phyloP scores from a whole-genome alignment of 1,140 invertebrate genomes.

The Oreohelix idahoensis region DNA sequence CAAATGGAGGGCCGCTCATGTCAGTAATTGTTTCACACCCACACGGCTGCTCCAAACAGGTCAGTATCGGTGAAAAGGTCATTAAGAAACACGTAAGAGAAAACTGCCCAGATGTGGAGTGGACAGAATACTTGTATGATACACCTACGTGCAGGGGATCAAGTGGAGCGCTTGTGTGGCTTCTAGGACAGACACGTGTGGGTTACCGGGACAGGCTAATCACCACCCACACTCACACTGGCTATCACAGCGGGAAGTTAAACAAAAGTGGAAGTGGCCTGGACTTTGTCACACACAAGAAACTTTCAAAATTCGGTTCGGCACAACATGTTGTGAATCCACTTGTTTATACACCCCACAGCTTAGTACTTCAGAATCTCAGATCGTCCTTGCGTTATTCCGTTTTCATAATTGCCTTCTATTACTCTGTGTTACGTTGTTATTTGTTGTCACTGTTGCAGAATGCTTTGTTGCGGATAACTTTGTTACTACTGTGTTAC shows the following conservation, averaged over 20 bases:
- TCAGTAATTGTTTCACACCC: neutral
- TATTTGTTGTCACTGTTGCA: no score
- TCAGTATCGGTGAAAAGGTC: neutral
- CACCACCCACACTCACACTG: neutral
- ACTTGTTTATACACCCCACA: no score
- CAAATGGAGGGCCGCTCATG: neutral
- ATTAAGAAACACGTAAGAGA: neutral
- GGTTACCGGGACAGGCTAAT: neutral
- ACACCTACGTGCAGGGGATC: neutral
- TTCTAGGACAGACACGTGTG: neutral
- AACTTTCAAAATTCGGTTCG: no score
- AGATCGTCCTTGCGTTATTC: no score
- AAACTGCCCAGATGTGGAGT: neutral
- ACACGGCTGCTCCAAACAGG: neutral
- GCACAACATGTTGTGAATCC: no score
- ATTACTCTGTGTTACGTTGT: no score
- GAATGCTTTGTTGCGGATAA: no score
- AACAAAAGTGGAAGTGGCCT: neutral
- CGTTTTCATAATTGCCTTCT: no score
- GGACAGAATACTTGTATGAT: slow-evolving; percentile 5
- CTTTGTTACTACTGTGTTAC: no score
- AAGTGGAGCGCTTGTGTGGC: slow-evolving; percentile 5
- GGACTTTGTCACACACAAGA: no score
- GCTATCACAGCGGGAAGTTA: neutral
- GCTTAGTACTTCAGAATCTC: no score